A percentile compares a stretch with the other conserved stretches of the same genome.
These are phyloP conservation scores for Rhea pennata DNA, from an alignment of 2,113 vertebrate species.

Conservation along the genomic window DNA sequence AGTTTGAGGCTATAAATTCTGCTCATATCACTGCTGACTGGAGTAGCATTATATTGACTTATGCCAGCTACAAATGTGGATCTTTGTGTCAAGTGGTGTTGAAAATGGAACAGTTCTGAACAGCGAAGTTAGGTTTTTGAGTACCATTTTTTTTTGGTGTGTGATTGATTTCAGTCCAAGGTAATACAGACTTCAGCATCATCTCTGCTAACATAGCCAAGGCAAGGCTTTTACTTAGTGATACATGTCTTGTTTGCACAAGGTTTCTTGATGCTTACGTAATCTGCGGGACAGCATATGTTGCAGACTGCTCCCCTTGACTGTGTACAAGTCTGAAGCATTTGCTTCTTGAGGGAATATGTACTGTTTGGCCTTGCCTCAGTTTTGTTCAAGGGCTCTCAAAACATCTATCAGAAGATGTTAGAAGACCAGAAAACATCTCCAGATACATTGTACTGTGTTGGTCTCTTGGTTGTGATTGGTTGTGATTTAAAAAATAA, in stretches of 20 bases:
- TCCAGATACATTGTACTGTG: background rate
- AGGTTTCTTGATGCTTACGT: background rate
- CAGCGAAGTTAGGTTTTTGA: constrained; percentile 2
- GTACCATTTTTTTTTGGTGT: background rate
- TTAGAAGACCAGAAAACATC: too few species aligned
- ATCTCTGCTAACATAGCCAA: background rate
- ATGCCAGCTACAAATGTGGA: background rate
- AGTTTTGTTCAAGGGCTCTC: background rate
- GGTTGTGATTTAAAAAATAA: background rate
- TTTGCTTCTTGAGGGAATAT: background rate
- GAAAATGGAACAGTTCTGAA: constrained; percentile 10
- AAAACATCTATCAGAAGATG: background rate
- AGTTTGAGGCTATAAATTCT: background rate
- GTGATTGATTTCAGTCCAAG: background rate
- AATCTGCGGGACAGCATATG: background rate
- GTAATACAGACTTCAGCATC: background rate
- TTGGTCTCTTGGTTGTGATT: background rate
- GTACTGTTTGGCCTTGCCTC: background rate
- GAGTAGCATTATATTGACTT: constrained; percentile 14
- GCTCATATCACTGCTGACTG: background rate
- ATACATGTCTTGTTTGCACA: background rate
- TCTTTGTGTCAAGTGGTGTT: background rate
- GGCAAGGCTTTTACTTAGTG: background rate
- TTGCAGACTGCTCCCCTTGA: background rate
- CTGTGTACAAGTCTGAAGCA: background rate